Base-by-base conservation (phyloP, 1,140 invertebrate genomes). In the Argopecten irradians region DNA sequence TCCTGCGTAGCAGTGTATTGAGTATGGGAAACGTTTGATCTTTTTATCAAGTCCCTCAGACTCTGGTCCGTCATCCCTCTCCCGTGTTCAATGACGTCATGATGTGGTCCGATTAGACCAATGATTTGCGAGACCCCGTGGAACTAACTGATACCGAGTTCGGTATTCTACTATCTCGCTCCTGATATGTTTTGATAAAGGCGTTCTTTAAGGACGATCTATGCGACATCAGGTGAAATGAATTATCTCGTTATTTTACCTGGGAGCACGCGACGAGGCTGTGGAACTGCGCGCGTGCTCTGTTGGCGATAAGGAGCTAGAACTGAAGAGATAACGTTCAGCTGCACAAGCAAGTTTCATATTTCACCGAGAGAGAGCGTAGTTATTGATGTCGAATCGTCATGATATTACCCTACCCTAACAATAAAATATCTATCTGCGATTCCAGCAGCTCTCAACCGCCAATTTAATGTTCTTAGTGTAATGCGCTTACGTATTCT, bases 171-270 rank as follows among this genome's bases (percentile, higher is more conserved):
- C 55, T 71, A 71, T 71, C 55, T 71, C 55, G 22, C 55, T n/a
- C 2, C 55, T 71, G 55, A 71, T 71, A 71, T 71, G 28, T 71
- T 71, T 71, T n/a, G 55, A 71, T 71, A 22, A 71, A 28, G 55
- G 22, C 55, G 22, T 71, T 71, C 55, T 71, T 28, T 71, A 71
- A 71, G 28, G 55, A 71, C 55, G 55, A 71, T 71, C 55, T 28
- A 71, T 71, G 55, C 55, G 55, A 71, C 55, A 71, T 71, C 55
- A 71, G 55, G 55, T 71, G 55, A 71, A 71, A 71, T 71, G 55
- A 71, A 71, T 71, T 71, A 71, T 71, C 55, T 71, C 55, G 55
- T 71, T 71, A 71, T 71, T 71, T 71, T 71, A 71, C 55, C 55
- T 71, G 55, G 43, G 55, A 71, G 28, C 55, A 71, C 55, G 55